These are phyloP conservation scores for Patella vulgata DNA, from an alignment of 1,140 invertebrate genomes.

Conservation along the genomic window DNA sequence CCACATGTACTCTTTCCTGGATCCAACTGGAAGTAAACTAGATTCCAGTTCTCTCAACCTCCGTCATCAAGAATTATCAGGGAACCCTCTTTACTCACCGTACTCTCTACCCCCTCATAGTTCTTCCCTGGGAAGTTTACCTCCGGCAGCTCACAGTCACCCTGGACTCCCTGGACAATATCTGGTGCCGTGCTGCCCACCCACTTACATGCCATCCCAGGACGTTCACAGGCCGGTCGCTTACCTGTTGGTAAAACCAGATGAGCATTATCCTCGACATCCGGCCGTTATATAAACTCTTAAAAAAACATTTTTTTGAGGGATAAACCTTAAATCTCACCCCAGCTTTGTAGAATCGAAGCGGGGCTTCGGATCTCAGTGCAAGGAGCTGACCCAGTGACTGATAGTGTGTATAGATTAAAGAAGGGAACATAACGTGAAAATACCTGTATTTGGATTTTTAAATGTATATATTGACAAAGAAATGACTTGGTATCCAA, in stretches of 20 bases:
- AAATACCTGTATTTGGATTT: too few species aligned
- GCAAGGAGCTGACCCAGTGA: too few species aligned
- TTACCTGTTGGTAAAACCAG: slow-evolving; percentile 62
- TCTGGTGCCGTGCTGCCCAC: slow-evolving; percentile 56
- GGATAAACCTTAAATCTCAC: too few species aligned
- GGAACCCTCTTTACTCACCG: slow-evolving; percentile 10
- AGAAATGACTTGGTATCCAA: too few species aligned
- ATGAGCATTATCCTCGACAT: slow-evolving; percentile 62
- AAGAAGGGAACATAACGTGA: too few species aligned
- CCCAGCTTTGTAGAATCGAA: too few species aligned
- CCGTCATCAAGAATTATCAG: slow-evolving; percentile 41
- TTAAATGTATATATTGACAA: too few species aligned
- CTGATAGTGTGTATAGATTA: too few species aligned
- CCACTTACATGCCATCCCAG: slow-evolving; percentile 53
- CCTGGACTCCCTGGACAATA: slow-evolving; percentile 53
- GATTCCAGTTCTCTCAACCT: slow-evolving; percentile 69
- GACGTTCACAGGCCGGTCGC: slow-evolving; percentile 57
- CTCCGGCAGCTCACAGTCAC: slow-evolving; percentile 41
- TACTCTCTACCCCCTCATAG: slow-evolving; percentile 15
- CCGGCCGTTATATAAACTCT: slow-evolving; percentile 49
- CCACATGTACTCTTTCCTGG: slow-evolving; percentile 15
- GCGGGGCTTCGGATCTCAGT: too few species aligned
- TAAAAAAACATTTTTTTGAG: not conserved
- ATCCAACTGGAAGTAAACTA: slow-evolving; percentile 44
- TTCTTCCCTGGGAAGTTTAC: slow-evolving; percentile 26